Evolutionary conservation across 92 coral and sea anemone genomes (phyloP).

Genomic region (Montipora capitata): DNA sequence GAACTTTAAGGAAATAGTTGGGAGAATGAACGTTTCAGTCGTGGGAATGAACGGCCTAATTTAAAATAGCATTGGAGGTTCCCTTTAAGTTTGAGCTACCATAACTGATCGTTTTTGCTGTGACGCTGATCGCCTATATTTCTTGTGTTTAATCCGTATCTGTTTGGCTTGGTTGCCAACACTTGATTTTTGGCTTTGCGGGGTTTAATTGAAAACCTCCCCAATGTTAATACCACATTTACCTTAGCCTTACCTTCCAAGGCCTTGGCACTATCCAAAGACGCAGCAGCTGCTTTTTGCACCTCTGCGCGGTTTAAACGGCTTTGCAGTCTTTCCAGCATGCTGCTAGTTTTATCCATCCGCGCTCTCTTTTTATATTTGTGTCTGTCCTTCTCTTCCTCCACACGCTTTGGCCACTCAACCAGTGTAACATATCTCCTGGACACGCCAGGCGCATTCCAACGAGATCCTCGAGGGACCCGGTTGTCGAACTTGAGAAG

Average conservation of each 20-base stretch:
- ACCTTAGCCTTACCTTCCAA: conserved; percentile 71
- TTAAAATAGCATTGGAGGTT: no score
- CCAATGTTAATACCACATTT: no score
- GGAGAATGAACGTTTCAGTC: no score
- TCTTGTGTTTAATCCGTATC: no score
- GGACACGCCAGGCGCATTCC: conserved; percentile 76
- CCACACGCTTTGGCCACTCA: conserved; percentile 83
- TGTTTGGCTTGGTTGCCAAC: no score
- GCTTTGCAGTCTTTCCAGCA: conserved; percentile 91
- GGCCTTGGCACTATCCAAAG: conserved; percentile 82
- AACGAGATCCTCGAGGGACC: conserved; percentile 76
- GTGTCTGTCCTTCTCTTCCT: conserved; percentile 43
- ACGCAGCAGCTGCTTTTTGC: conserved; percentile 78
- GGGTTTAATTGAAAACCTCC: no score
- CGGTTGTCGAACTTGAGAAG: conserved; percentile 80
- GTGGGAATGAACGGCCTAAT: no score
- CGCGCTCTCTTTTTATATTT: conserved; percentile 81
- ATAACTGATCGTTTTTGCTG: no score
- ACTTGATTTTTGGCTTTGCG: no score
- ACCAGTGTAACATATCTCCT: conserved; percentile 82
- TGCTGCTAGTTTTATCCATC: conserved; percentile 84
- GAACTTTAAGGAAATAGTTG: no score
- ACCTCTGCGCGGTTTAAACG: conserved; percentile 91
- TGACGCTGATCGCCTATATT: no score
- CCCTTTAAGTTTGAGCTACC: no score